phyloP scores from a whole-genome alignment of 2,113 vertebrate species.

The Hippopotamus amphibius region DNA sequence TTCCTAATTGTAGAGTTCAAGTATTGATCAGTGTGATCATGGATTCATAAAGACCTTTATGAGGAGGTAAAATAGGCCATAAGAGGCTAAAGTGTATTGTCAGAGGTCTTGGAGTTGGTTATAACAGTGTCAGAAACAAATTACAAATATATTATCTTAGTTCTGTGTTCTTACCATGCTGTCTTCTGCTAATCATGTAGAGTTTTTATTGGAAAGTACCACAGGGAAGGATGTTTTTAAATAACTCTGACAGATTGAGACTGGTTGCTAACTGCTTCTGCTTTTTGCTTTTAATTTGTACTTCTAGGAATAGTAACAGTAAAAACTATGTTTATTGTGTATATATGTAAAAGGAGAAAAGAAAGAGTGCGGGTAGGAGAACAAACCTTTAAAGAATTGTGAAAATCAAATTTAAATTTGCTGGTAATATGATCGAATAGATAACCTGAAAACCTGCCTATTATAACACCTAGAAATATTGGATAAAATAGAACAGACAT shows the following conservation, averaged over 20 bases:
- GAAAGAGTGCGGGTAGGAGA: not conserved
- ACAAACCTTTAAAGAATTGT: not conserved
- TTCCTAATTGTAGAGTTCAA: not conserved
- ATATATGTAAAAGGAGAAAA: not conserved
- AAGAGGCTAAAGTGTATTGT: not conserved
- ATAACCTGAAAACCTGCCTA: not conserved
- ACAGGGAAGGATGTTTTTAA: not conserved
- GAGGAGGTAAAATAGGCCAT: not conserved
- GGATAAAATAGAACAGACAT: not conserved
- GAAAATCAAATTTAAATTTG: not conserved
- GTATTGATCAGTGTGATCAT: not conserved
- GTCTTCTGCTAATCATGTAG: not conserved
- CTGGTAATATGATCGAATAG: not conserved
- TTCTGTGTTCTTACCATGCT: not conserved
- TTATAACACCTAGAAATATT: not conserved
- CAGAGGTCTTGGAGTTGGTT: not conserved
- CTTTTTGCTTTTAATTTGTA: slow-evolving; percentile 37
- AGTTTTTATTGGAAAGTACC: not conserved
- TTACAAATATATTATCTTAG: not conserved
- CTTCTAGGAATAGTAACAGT: slow-evolving; percentile 6
- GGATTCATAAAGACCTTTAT: not conserved
- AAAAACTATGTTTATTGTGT: slow-evolving; percentile 17
- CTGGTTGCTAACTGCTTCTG: not conserved
- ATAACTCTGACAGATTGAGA: slow-evolving; percentile 2
- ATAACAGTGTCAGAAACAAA: not conserved